A percentile compares a stretch with the other conserved stretches of the same genome.
These are phyloP conservation scores for Drosophila neocordata DNA, from an alignment of 1,140 invertebrate genomes.

Conservation along the genomic window DNA sequence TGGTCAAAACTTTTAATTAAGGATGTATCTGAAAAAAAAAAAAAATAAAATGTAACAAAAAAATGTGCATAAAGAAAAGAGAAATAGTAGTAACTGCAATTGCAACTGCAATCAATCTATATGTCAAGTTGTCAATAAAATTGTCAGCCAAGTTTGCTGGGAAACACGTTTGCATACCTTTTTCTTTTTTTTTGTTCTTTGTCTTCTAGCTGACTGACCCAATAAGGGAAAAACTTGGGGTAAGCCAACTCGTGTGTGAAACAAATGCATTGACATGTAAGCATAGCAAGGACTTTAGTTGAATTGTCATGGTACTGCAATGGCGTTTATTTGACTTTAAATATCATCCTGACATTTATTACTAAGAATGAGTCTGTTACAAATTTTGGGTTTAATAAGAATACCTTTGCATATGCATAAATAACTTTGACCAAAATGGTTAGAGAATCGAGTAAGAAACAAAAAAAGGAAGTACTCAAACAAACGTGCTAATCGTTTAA, in stretches of 20 bases:
- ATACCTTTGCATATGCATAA: neutral
- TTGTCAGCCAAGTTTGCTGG: constrained; percentile 54
- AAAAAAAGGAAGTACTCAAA: too few species aligned
- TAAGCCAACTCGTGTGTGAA: constrained; percentile 20
- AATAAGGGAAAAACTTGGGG: constrained; percentile 18
- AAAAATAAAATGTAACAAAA: constrained; percentile 7
- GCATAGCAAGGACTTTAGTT: neutral
- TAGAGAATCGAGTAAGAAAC: too few species aligned
- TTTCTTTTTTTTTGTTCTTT: constrained; percentile 43
- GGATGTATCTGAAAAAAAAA: constrained; percentile 25
- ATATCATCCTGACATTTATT: constrained; percentile 6
- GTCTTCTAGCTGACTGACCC: constrained; percentile 25
- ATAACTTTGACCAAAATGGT: neutral
- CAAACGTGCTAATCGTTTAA: too few species aligned
- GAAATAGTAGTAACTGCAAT: constrained; percentile 17
- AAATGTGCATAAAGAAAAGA: constrained; percentile 9
- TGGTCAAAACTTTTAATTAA: constrained; percentile 71
- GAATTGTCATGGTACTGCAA: neutral
- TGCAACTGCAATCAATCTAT: constrained; percentile 77
- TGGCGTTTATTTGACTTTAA: constrained; percentile 5
- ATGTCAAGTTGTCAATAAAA: constrained; percentile 76
- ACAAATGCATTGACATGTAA: constrained; percentile 10
- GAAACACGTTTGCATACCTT: constrained; percentile 72
- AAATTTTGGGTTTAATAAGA: neutral
- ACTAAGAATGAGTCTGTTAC: neutral